Conservation (phyloP, 2,797 vertebrate genomes). For the Acanthis flammea region DNA sequence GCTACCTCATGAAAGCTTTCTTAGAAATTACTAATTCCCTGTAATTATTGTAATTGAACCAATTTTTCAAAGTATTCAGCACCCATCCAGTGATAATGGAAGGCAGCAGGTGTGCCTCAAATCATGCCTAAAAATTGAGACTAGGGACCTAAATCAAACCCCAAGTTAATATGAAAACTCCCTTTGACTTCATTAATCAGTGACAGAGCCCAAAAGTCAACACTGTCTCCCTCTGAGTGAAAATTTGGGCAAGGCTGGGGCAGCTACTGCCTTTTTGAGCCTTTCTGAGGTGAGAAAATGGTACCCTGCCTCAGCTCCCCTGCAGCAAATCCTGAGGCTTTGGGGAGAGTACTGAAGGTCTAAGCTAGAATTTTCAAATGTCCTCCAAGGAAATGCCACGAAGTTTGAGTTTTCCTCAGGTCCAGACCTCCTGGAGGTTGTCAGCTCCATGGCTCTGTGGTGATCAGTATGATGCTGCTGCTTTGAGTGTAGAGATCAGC, state of each 20-base stretch:
- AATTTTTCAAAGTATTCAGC: neutral
- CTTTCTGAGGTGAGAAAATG: neutral
- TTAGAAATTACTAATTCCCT: constrained; percentile 26
- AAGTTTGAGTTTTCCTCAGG: neutral
- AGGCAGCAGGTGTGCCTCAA: constrained; percentile 15
- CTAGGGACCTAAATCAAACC: neutral
- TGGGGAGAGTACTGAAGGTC: neutral
- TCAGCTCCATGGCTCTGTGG: neutral
- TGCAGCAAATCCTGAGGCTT: neutral
- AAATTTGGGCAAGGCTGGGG: neutral
- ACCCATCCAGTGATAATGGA: neutral
- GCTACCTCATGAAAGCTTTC: neutral
- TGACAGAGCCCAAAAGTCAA: neutral
- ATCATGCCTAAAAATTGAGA: neutral
- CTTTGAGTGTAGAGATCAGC: neutral
- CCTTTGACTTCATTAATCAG: neutral
- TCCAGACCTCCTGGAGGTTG: neutral
- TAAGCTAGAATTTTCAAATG: neutral
- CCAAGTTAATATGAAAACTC: neutral
- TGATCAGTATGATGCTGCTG: no score
- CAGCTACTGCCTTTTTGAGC: neutral
- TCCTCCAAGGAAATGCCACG: neutral
- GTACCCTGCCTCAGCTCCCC: neutral
- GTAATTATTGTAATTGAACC: constrained; percentile 8
- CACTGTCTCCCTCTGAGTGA: neutral